Evolutionary conservation across 1,140 invertebrate species (phyloP), one percentile per base, ranked within the genome.

Genomic region (Monochamus saltuarius): DNA sequence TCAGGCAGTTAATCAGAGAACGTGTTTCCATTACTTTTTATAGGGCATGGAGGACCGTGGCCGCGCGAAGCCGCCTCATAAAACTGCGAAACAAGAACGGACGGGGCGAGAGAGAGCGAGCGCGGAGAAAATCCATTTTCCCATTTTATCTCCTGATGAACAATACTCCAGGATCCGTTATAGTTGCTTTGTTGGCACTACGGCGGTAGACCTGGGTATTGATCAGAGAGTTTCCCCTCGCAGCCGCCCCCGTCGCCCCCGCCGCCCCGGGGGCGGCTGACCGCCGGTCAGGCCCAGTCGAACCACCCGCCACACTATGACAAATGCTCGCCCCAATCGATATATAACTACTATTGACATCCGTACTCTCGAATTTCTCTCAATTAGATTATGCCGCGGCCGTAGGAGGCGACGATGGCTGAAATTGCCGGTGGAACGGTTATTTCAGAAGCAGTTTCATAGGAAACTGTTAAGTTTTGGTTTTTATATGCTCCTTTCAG

Each of bases 121-220:
- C 56, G 56, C 39, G 61, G 52, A 64, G 65, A 69, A 71, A 74
- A 75, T 75, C 71, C 74, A 75, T 70, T 73, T 76, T 74, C 74
- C 73, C 74, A 73, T 76, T 75, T 75, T 75, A 76, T 74, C 73
- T 76, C 71, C 71, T 71, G 73, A 76, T 76, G 74, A 76, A 76
- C 74, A 76, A 76, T 76, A 73, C 73, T 72, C 72, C 72, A 75
- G 73, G 74, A 76, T 76, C 73, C 73, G 74, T 74, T 76, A 76
- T 76, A 76, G 74, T 76, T 76, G 74, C 74, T 76, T 76, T 76
- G 74, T 76, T 76, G 70, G 74, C 74, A 76, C 73, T 76, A 71
- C 71, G 71, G 73, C 71, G 74, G 73, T 76, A 74, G 74, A 76
- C 74, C 74, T 75, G 73, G 71, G 73, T 76, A 76, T 76, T 76